Evolutionary conservation across 2,797 vertebrate genomes (phyloP), one percentile per base, ranked within the genome.

Genomic region (Falco columbarius): DNA sequence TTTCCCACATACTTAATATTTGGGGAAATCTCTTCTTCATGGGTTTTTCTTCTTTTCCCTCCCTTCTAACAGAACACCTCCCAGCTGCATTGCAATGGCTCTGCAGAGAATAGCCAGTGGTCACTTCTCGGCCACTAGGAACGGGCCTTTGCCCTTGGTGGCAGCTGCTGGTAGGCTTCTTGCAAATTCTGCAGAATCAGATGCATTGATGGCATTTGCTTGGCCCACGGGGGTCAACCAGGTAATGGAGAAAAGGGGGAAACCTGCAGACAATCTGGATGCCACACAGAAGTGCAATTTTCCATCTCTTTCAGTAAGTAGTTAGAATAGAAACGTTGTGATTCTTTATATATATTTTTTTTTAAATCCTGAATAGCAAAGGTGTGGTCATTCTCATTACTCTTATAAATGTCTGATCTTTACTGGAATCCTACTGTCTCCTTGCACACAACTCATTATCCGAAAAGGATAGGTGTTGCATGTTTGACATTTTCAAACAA

Each of bases 71-170:
- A 16, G 38, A 7, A 58, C 55, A 18, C 5, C n/a, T 55, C 51
- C 18, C 23, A 14, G 46, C 8, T 61, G 34, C 40, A 17, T 58
- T 29, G 14, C 32, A 32, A 5, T 29, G 11, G 6, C 46, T 71
- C 34, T 18, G 44, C 4, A 14, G 56, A 62, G 12, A 56, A 22
- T 4, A 77, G 10, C 65, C 58, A 54, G 21, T 22, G 61, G 55
- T 49, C 6, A 9, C n/a, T 80, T 51, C 21, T 29, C 42, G 66
- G 61, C 1, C 65, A 2, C 0, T 0, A 3, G 68, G 30, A 74
- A 34, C 4, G 40, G 38, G 20, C n/a, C 19, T 13, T 42, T 70
- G 63, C 18, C 65, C 51, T 29, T 1, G 14, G 20, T n/a, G 86
- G 81, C 58, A 62, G 12, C 42, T 51, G n/a, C 71, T 34, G 10